Conservation (phyloP, 2,888 invertebrate species). For the Eupithecia centaureata region DNA sequence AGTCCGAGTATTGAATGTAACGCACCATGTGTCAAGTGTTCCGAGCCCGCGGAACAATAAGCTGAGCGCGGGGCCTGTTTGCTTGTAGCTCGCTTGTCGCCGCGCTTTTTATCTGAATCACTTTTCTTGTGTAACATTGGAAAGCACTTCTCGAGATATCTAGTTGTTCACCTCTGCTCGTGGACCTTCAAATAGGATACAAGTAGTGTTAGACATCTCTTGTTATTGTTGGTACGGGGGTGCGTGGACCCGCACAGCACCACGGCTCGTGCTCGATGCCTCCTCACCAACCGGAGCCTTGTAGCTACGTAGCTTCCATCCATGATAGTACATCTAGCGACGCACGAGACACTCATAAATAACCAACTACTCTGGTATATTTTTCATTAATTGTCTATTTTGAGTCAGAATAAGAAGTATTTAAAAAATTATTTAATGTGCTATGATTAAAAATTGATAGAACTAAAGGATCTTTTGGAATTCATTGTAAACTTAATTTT, state of each 20-base stretch:
- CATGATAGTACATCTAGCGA: too few species aligned
- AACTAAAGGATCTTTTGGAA: neutral
- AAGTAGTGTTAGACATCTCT: neutral
- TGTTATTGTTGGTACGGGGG: too few species aligned
- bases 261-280: too few species aligned
- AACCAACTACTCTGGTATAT: neutral
- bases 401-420: slow-evolving; percentile 1
- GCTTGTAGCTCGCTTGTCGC: neutral
- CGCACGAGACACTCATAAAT: neutral
- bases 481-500: neutral
- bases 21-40: neutral
- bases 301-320: neutral
- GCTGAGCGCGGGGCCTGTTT: neutral
- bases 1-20: neutral
- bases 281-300: neutral
- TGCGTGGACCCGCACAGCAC: too few species aligned
- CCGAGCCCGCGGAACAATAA: neutral
- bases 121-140: neutral
- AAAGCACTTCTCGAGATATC: neutral
- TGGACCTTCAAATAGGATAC: too few species aligned
- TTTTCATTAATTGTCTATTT: neutral
- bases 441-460: neutral
- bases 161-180: neutral
- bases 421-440: neutral
- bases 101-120: neutral